Percentiles rank a stretch among this genome's conserved stretches.
Evolutionary conservation across 2,113 vertebrate species (phyloP).

Genomic region (Python bivittatus): DNA sequence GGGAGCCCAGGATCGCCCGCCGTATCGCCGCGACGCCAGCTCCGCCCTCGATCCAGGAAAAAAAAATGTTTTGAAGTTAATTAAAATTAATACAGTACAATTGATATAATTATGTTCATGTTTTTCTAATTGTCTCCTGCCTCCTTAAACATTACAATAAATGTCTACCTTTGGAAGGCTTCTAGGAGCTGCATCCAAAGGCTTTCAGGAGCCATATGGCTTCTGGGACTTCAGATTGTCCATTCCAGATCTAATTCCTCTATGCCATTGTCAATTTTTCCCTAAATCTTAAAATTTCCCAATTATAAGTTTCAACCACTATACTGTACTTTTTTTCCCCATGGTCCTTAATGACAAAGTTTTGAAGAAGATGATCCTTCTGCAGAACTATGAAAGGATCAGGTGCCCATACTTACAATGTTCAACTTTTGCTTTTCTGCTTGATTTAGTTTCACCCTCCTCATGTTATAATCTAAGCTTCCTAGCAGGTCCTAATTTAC

Average conservation of each 20-base stretch:
- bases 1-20: too few species aligned
- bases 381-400: background rate
- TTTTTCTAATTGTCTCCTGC: background rate
- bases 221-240: too few species aligned
- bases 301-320: background rate
- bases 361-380: background rate
- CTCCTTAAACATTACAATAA: too few species aligned
- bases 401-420: background rate
- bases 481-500: background rate
- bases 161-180: too few species aligned
- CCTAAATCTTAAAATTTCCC: background rate
- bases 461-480: background rate
- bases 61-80: background rate
- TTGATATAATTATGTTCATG: background rate
- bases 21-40: too few species aligned
- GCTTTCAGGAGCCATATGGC: too few species aligned
- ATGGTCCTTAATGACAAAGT: background rate
- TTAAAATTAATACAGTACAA: background rate
- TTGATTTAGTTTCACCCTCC: background rate
- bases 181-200: too few species aligned
- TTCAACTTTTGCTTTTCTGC: background rate
- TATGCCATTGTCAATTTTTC: background rate
- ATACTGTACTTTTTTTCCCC: background rate
- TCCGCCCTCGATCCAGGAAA: too few species aligned
- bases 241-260: background rate